Base-by-base conservation (phyloP, 2,888 invertebrate species). In the Ormyrus pomaceus region DNA sequence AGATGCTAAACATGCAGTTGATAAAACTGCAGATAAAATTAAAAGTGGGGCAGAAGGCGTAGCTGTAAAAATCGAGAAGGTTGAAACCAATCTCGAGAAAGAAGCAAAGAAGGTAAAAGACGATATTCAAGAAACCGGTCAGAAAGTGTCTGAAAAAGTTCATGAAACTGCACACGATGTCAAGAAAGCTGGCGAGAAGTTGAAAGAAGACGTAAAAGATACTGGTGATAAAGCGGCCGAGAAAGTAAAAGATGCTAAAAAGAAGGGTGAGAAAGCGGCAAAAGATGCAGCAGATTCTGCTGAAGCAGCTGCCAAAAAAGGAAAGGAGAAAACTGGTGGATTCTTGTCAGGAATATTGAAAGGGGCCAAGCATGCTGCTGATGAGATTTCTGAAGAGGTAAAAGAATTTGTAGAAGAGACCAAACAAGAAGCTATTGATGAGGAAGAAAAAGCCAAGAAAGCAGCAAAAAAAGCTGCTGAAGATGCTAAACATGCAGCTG, bases 121-220 rank as follows among this genome's bases (percentile, higher is more conserved):
- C 83, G 91, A 91, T 86, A 1, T n/a, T 56, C 6, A n/a, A 73
- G 85, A 82, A 62, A 83, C 19, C 1, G 19, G 19, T 19, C 19
- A 19, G 19, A 19, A 19, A 19, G 19, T 19, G 1, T 19, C 19
- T 19, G 19, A 19, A 19, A 19, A 19, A 19, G 91, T 92, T 7
- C 91, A 90, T 74, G 91, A 92, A 48, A 61, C 92, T 11, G 56
- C 68, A 0, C 91, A 92, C 81, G 92, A 92, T 85, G 92, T 92
- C 84, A 92, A 92, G 11, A 78, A 83, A 55, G 58, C 81, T n/a
- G 79, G 68, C n/a, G 62, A 82, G n/a, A 69, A 83, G 79, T n/a
- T 82, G 9, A 66, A 83, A 7, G 83, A 80, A 6, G 85, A 84
- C 5, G 85, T 83, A 72, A 83, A 84, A 2, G 85, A 85, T 46